A percentile compares a stretch with the other conserved stretches of the same genome.
Evolutionary conservation across 2,113 vertebrate genomes (phyloP).

Genomic region (Clarias magur): DNA sequence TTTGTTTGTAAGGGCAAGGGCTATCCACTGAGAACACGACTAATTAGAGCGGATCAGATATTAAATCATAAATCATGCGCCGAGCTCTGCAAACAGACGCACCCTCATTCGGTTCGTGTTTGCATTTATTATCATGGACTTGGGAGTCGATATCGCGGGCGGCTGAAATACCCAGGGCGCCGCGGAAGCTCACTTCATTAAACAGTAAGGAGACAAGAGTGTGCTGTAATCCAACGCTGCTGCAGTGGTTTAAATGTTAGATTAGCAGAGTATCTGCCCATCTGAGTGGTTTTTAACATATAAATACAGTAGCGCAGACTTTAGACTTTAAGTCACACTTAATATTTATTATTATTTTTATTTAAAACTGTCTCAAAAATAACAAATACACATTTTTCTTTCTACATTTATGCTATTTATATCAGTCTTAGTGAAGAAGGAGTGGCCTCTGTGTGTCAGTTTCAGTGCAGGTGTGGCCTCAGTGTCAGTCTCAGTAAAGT

Average conservation of each 20-base stretch:
- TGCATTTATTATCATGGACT: constrained; percentile 65
- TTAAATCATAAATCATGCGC: constrained; percentile 67
- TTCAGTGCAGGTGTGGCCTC: background rate
- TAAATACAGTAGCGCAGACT: background rate
- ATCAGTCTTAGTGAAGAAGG: background rate
- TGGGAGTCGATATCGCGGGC: constrained; percentile 49
- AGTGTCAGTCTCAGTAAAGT: background rate
- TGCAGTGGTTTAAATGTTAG: background rate
- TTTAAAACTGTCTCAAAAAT: too few relatives aligned
- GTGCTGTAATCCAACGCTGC: constrained; percentile 2
- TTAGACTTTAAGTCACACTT: background rate
- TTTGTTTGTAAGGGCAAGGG: constrained; percentile 38
- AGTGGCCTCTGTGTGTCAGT: background rate
- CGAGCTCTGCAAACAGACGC: constrained; percentile 57
- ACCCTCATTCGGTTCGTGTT: constrained; percentile 66
- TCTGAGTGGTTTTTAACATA: background rate
- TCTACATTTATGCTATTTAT: background rate
- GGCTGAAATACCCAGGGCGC: constrained; percentile 14
- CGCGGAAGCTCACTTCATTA: constrained; percentile 41
- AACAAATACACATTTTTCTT: background rate
- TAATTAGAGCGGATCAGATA: constrained; percentile 68
- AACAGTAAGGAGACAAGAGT: constrained; percentile 6
- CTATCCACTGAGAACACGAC: constrained; percentile 51
- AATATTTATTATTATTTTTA: too few relatives aligned
- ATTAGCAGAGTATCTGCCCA: background rate